Base-by-base conservation (phyloP, 2,797 vertebrate genomes). In the Tapera naevia region DNA sequence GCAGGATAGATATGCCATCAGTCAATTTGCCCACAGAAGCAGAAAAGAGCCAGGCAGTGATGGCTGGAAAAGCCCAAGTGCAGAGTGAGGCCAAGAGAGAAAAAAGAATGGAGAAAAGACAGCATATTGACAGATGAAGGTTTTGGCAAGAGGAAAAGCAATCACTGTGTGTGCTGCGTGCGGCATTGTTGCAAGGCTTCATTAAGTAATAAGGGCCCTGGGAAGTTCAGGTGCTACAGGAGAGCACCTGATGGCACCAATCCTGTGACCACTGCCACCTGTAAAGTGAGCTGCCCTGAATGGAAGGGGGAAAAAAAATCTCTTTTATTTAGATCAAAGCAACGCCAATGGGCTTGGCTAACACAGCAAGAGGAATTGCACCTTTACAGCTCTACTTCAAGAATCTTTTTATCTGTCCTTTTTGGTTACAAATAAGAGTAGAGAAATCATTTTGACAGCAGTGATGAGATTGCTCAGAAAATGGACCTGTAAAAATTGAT, bases 401-500 rank as follows among this genome's bases (percentile, higher is more conserved):
- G 67, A 75, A 62, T 57, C 53, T 83, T 62, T 72, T 84, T 50
- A 62, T 73, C 88, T 91, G 48, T 32, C 79, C 0, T 0, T 35
- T 92, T 81, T 46, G 58, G 75, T 66, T 69, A 69, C 76, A 87
- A 84, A 80, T 79, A 78, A 78, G 65, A 87, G 37, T 14, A 71
- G 70, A 62, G 73, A 78, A 65, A 85, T 80, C 82, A 48, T 94
- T 93, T 85, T 88, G 86, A 89, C 84, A 92, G 91, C 3, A 0
- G 64, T 0, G 0, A 85, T 54, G 56, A 82, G 72, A 89, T 71
- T 94, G 82, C 87, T 93, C 15, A 57, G 87, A 81, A 96, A 95
- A 93, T 83, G 62, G 73, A 88, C 64, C 76, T 58, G 75, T 78
- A 70, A 91, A 94, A 95, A 96, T 75, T 89, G 95, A 94, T 95